These are phyloP conservation scores for Ectropis grisescens DNA, from an alignment of 1,140 invertebrate genomes.

Conservation along the genomic window DNA sequence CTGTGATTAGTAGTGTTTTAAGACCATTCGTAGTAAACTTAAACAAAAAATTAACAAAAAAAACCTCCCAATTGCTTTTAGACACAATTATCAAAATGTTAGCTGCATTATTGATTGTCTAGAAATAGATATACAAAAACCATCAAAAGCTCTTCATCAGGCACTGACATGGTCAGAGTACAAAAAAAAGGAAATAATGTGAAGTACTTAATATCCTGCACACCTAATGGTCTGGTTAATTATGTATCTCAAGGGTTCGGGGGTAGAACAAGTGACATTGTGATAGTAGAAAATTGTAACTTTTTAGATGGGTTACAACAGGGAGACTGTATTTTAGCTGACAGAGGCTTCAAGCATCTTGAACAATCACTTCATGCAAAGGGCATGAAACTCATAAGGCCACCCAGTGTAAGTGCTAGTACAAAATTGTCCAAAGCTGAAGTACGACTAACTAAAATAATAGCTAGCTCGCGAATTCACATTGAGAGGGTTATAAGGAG, in stretches of 20 bases:
- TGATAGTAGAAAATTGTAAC: constrained; percentile 27
- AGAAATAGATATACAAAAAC: too few species aligned
- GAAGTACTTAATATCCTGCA: constrained; percentile 55
- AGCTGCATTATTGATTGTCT: too few species aligned
- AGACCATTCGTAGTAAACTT: too few species aligned
- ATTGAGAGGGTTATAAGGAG: constrained; percentile 40
- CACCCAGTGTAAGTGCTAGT: constrained; percentile 26
- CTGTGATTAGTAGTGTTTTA: too few species aligned
- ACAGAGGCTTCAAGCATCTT: constrained; percentile 34
- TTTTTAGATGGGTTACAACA: constrained; percentile 22
- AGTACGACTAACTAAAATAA: constrained; percentile 22
- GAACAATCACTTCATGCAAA: constrained; percentile 14
- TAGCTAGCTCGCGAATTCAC: constrained; percentile 41
- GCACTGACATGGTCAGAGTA: too few species aligned
- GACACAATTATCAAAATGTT: too few species aligned
- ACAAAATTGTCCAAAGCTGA: constrained; percentile 20
- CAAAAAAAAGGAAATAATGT: constrained; percentile 46
- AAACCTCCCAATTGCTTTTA: too few species aligned
- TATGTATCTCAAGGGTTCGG: constrained; percentile 41
- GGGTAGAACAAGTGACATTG: constrained; percentile 28
- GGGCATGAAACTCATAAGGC: constrained; percentile 23
- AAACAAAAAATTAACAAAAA: too few species aligned
- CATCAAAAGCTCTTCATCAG: too few species aligned
- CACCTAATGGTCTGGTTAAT: constrained; percentile 42
- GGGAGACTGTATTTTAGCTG: constrained; percentile 20